Conservation (phyloP, 1,140 invertebrate genomes). For the Brachionus sp. region DNA sequence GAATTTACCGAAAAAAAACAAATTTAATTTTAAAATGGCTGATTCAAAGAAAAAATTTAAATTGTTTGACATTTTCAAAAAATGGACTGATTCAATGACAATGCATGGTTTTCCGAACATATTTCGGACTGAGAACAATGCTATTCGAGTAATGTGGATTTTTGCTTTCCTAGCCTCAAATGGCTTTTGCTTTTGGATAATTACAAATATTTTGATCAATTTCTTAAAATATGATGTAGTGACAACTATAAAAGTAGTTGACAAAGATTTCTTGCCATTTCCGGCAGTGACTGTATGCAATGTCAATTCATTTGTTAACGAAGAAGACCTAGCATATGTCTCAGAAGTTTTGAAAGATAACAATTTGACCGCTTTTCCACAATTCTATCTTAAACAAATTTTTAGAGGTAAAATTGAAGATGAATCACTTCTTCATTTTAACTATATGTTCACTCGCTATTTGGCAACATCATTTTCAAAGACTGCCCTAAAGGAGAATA, state of each 20-base stretch:
- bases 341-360: background rate
- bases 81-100: conserved; percentile 8
- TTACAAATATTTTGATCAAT: background rate
- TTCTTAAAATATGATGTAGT: background rate
- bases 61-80: background rate
- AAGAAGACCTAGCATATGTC: background rate
- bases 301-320: background rate
- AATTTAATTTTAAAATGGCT: background rate
- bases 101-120: conserved; percentile 30
- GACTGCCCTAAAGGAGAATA: background rate
- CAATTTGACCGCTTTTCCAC: background rate
- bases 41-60: background rate
- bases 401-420: background rate
- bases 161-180: background rate
- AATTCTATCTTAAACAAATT: background rate
- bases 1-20: background rate
- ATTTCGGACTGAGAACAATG: background rate
- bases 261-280: background rate
- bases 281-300: conserved; percentile 40
- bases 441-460: background rate
- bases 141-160: background rate
- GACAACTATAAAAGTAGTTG: conserved; percentile 15
- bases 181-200: background rate
- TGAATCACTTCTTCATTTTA: background rate
- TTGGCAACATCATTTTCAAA: background rate